Evolutionary conservation across 1,140 invertebrate genomes (phyloP).

Genomic region (Bombus pyrosoma): DNA sequence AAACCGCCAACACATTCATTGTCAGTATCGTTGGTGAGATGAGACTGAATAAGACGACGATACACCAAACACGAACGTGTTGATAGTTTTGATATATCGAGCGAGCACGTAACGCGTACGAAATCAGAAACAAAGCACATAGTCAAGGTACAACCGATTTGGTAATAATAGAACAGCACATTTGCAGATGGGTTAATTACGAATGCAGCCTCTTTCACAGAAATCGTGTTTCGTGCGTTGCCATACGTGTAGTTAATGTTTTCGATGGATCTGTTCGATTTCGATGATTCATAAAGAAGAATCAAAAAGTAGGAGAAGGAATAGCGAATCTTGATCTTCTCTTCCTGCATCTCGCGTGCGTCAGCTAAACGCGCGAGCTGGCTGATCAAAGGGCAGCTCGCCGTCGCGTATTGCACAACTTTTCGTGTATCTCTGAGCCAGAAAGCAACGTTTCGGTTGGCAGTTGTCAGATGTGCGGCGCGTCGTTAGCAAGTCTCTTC

Average conservation of each 20-base stretch:
- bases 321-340: conserved; percentile 1
- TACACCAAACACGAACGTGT: too few relatives aligned
- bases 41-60: too few relatives aligned
- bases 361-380: conserved; percentile 49
- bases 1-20: too few relatives aligned
- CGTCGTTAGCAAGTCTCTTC: conserved; percentile 55
- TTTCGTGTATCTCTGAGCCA: conserved; percentile 64
- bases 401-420: conserved; percentile 71
- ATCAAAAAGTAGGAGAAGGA: neutral
- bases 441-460: conserved; percentile 59
- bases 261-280: too few relatives aligned
- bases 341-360: conserved; percentile 6
- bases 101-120: too few relatives aligned
- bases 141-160: too few relatives aligned
- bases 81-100: too few relatives aligned
- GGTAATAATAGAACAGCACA: too few relatives aligned
- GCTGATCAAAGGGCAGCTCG: conserved; percentile 74
- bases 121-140: too few relatives aligned
- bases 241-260: neutral
- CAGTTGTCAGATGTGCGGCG: conserved; percentile 71
- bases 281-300: neutral
- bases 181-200: neutral
- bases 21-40: too few relatives aligned
- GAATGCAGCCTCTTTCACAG: neutral
- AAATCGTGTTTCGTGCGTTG: neutral